phyloP scores from a whole-genome alignment of 2,797 vertebrate species.

The Sebastes cheni region DNA sequence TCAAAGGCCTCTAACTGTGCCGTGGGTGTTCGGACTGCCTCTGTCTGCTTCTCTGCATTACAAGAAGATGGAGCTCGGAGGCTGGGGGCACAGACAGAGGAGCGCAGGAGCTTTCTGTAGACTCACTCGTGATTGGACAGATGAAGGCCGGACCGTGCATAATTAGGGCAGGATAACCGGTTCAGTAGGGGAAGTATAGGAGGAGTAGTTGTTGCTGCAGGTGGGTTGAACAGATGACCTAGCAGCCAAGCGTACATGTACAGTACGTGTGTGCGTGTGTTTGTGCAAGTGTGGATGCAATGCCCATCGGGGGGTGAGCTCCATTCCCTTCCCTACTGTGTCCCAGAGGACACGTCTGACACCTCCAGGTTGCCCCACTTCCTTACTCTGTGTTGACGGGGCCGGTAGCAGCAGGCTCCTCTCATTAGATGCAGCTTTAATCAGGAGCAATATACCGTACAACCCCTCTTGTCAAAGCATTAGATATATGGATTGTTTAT shows the following conservation, averaged over 20 bases:
- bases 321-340: constrained; percentile 31
- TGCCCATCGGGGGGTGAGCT: constrained; percentile 7
- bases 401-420: constrained; percentile 37
- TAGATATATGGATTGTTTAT: constrained; percentile 13
- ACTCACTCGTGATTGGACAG: constrained; percentile 51
- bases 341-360: constrained; percentile 46
- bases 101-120: constrained; percentile 44
- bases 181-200: constrained; percentile 28
- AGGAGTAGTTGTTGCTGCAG: constrained; percentile 31
- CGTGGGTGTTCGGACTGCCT: constrained; percentile 71
- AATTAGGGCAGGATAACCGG: constrained; percentile 45
- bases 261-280: not conserved
- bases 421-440: constrained; percentile 55
- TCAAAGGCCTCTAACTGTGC: constrained; percentile 79
- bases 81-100: constrained; percentile 32
- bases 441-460: constrained; percentile 25
- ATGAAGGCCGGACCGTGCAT: constrained; percentile 60
- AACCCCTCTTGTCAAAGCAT: constrained; percentile 32
- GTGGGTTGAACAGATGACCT: constrained; percentile 23
- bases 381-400: constrained; percentile 42
- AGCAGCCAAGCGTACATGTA: not conserved
- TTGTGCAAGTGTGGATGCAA: not conserved
- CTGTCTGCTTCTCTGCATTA: constrained; percentile 74
- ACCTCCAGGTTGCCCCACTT: constrained; percentile 58
- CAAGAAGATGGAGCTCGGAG: constrained; percentile 55